Evolutionary conservation across 2,113 vertebrate genomes (phyloP).

Genomic region (Pygoscelis antarcticus): DNA sequence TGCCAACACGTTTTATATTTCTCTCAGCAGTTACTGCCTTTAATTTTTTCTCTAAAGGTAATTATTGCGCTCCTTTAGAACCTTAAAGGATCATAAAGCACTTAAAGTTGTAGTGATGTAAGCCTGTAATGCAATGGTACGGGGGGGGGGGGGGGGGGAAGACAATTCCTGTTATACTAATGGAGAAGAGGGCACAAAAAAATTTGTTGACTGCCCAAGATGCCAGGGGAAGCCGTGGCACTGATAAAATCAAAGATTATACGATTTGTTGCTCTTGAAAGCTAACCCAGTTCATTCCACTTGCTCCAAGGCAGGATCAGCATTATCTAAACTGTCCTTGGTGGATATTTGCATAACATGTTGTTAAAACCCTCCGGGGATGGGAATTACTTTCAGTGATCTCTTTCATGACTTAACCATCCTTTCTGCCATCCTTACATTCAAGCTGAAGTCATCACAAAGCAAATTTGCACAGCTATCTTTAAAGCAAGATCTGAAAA

Average conservation of each 20-base stretch:
- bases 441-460: background rate
- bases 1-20: background rate
- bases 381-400: background rate
- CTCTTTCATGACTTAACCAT: background rate
- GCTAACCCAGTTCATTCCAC: background rate
- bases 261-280: background rate
- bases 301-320: slow-evolving; percentile 40
- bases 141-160: background rate
- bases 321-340: background rate
- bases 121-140: background rate
- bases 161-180: background rate
- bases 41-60: background rate
- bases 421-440: background rate
- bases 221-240: background rate
- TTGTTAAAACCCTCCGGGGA: background rate
- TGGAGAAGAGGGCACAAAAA: background rate
- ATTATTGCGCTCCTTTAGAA: background rate
- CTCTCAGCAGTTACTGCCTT: background rate
- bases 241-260: background rate
- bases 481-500: background rate
- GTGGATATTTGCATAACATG: slow-evolving; percentile 41
- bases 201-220: background rate
- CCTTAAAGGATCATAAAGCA: background rate
- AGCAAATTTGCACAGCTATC: background rate
- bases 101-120: background rate